Conservation (phyloP, 2,888 invertebrate species). For the Prenolepis imparis region DNA sequence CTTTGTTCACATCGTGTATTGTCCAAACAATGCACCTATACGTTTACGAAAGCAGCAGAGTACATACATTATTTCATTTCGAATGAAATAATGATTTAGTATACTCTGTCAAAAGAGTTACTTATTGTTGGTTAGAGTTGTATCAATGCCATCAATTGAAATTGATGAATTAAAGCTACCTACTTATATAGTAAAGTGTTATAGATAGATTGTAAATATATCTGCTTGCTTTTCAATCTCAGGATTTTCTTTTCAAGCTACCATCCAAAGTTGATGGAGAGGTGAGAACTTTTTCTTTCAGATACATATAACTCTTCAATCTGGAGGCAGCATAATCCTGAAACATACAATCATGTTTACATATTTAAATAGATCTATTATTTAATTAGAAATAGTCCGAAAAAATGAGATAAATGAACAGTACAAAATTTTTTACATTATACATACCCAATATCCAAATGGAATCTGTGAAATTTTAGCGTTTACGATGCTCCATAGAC, state of each 20-base stretch:
- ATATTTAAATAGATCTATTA: slow-evolving; percentile 3
- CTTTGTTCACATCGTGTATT: not conserved
- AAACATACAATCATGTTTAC: slow-evolving; percentile 65
- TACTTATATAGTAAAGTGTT: slow-evolving; percentile 35
- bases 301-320: slow-evolving; percentile 89
- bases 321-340: slow-evolving; percentile 91
- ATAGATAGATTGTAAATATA: slow-evolving; percentile 33
- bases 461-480: slow-evolving; percentile 95
- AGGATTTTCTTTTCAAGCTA: slow-evolving; percentile 76
- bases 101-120: not conserved
- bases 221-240: slow-evolving; percentile 53
- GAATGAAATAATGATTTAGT: not conserved
- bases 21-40: not conserved
- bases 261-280: slow-evolving; percentile 73
- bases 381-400: not conserved
- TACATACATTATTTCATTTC: slow-evolving; percentile 22
- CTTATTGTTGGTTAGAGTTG: not conserved
- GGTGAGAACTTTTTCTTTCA: slow-evolving; percentile 87
- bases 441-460: slow-evolving; percentile 97
- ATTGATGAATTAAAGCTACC: slow-evolving; percentile 36
- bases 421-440: not conserved
- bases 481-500: slow-evolving; percentile 96
- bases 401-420: not conserved
- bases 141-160: slow-evolving; percentile 6
- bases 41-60: not conserved